Conservation (phyloP, 2,888 invertebrate species). For the Protophormia terraenovae region DNA sequence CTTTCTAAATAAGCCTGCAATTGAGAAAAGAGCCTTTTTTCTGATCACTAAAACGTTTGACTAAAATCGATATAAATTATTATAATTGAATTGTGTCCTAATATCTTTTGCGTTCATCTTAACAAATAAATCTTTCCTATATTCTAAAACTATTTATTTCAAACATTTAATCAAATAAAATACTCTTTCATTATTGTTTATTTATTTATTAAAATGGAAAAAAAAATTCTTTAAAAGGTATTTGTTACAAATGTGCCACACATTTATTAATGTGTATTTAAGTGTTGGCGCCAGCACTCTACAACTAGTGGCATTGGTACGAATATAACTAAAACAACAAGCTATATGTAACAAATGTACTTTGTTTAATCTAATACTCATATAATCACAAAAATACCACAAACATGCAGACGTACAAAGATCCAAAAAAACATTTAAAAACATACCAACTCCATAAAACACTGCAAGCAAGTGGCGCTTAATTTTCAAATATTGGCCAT, state of each 20-base stretch:
- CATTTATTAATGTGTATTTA: constrained; percentile 67
- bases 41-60: too few relatives aligned
- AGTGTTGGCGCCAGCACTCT: constrained; percentile 69
- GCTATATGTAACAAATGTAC: constrained; percentile 12
- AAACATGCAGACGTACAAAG: neutral
- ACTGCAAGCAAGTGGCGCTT: constrained; percentile 61
- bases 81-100: too few relatives aligned
- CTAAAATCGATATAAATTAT: too few relatives aligned
- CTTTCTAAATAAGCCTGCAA: too few relatives aligned
- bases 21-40: too few relatives aligned
- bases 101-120: too few relatives aligned
- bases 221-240: neutral
- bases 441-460: constrained; percentile 45
- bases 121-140: neutral
- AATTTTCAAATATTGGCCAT: constrained; percentile 61
- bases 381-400: constrained; percentile 21
- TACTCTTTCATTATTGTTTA: constrained; percentile 44
- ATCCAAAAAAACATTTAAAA: constrained; percentile 13
- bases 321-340: constrained; percentile 10
- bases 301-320: neutral
- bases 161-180: neutral
- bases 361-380: constrained; percentile 44
- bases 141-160: neutral
- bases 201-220: constrained; percentile 16
- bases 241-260: constrained; percentile 58